Base-by-base conservation (phyloP, 2,888 invertebrate species). In the Eubasilissa splendida region DNA sequence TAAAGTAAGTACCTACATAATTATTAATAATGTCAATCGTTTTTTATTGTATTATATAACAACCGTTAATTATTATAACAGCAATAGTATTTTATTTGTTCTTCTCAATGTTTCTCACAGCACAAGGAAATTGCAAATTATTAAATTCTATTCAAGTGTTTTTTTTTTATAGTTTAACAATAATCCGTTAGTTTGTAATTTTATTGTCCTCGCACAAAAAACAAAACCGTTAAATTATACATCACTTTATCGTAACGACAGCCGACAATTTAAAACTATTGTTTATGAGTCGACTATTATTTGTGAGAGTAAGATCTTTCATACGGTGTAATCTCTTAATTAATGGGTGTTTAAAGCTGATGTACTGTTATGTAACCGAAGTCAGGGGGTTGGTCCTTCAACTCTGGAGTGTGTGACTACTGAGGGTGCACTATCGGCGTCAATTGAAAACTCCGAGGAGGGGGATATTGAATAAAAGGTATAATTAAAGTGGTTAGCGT, bases 321-420 rank as follows among this genome's bases (percentile, higher is more conserved):
- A 5, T 65, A 65, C 65, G 73, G 56, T 50, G 79, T 79, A 80
- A 83, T 83, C 81, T 73, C 63, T 81, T 83, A 83, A 83, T 81
- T 83, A 83, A 83, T 83, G 73, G 81, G 77, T 79, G 59, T 70
- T 77, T 71, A 76, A 81, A 80, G 74, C 80, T 70, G 22, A 53
- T 31, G 78, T 74, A 77, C 82, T 80, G 84, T 78, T 76, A 60
- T 56, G 52, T 77, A 79, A 83, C 76, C 78, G 73, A 65, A 77
- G 78, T 80, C 79, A 76, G 50, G 82, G 81, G 81, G 84, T 83
- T 84, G 80, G 83, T 84, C 83, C 84, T 75, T 33, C 50, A 74
- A 11, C 60, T 8, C 31, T 11, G 31, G 75, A 52, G 76, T 63
- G 54, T 76, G 22, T 11, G 42, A 11, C n/a, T 63, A 50, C n/a